A percentile compares a stretch with the other conserved stretches of the same genome.
These are phyloP conservation scores for Mythimna impura DNA, from an alignment of 2,888 invertebrate genomes.

Conservation along the genomic window DNA sequence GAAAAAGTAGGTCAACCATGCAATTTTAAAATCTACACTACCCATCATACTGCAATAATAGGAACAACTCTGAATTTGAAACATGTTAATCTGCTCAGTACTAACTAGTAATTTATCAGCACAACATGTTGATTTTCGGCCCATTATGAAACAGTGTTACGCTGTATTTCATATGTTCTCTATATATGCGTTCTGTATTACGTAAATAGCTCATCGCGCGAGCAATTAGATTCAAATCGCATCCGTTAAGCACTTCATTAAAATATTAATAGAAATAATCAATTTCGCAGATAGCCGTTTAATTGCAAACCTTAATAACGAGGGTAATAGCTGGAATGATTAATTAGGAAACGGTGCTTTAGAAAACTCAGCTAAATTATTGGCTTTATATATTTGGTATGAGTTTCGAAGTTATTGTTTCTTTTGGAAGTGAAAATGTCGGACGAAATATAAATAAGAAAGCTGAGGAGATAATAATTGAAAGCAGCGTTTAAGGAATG, in stretches of 20 bases:
- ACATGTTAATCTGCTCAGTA: slow-evolving; percentile 38
- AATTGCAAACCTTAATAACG: slow-evolving; percentile 38
- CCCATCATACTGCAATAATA: slow-evolving; percentile 23
- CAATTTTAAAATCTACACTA: slow-evolving; percentile 32
- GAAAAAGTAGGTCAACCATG: slow-evolving; percentile 33
- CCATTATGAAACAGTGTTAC: slow-evolving; percentile 52
- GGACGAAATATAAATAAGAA: slow-evolving; percentile 4
- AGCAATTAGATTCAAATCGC: slow-evolving; percentile 67
- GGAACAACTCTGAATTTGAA: slow-evolving; percentile 20
- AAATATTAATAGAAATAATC: slow-evolving; percentile 55
- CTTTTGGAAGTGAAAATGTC: slow-evolving; percentile 33
- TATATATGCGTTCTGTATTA: slow-evolving; percentile 39
- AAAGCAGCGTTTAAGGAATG: background rate
- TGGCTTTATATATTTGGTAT: slow-evolving; percentile 29
- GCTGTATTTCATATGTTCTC: slow-evolving; percentile 46
- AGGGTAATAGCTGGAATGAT: slow-evolving; percentile 43
- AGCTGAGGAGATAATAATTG: background rate
- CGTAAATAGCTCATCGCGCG: slow-evolving; percentile 45
- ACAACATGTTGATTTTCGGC: slow-evolving; percentile 45
- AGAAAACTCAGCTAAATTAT: slow-evolving; percentile 39
- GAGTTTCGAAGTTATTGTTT: slow-evolving; percentile 41
- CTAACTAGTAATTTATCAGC: slow-evolving; percentile 39
- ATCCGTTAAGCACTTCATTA: slow-evolving; percentile 70
- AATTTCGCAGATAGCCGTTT: slow-evolving; percentile 35
- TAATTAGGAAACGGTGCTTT: slow-evolving; percentile 42